Evolutionary conservation across 2,113 vertebrate species (phyloP).

Genomic region (Merops nubicus): DNA sequence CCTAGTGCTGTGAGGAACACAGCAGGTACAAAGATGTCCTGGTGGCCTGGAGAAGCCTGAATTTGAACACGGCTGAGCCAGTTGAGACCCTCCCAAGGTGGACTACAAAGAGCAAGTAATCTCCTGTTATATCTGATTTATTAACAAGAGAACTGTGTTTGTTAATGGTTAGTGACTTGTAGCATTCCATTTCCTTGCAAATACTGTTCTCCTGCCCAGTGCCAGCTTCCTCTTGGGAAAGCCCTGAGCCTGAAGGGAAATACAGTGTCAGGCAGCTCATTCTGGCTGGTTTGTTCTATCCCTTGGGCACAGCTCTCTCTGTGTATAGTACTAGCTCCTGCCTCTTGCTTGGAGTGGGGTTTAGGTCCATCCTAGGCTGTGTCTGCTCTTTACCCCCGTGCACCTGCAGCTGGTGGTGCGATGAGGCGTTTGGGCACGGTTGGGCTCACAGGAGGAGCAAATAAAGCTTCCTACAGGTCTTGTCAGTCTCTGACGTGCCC

Average conservation of each 20-base stretch:
- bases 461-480: constrained; percentile 11
- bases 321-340: neutral
- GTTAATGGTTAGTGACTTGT: neutral
- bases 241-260: neutral
- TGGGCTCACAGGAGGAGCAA: neutral
- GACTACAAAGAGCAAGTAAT: neutral
- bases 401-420: neutral
- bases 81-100: neutral
- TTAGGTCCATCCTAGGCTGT: neutral
- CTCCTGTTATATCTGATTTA: neutral
- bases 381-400: neutral
- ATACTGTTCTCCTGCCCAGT: neutral
- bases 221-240: neutral
- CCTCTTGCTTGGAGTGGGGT: neutral
- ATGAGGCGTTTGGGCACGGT: neutral
- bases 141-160: neutral
- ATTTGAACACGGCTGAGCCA: neutral
- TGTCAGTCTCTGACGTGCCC: neutral
- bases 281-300: neutral
- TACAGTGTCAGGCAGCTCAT: neutral
- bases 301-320: neutral
- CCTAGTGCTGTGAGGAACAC: neutral
- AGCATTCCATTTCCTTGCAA: neutral
- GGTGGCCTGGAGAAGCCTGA: neutral
- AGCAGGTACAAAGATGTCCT: neutral